Evolutionary conservation across 2,888 invertebrate genomes (phyloP).

Genomic region (Pocota personata): DNA sequence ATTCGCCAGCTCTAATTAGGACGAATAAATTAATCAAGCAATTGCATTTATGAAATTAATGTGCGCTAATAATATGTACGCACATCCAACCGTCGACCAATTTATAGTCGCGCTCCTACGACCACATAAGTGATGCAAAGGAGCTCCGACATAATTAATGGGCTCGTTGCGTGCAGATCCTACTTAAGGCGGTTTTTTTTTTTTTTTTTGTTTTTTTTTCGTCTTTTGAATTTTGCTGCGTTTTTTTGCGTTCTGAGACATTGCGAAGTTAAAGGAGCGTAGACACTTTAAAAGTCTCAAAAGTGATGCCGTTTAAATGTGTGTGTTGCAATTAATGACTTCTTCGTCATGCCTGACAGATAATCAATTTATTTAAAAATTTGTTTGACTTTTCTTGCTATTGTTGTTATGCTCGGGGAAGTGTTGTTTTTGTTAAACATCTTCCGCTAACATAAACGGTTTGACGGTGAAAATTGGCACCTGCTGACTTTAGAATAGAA

Average conservation of each 20-base stretch:
- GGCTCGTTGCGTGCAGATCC: conserved; percentile 60
- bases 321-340: conserved; percentile 60
- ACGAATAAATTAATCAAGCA: conserved; percentile 72
- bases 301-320: conserved; percentile 44
- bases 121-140: conserved; percentile 29
- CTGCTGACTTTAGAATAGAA: conserved; percentile 35
- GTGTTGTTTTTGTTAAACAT: conserved; percentile 46
- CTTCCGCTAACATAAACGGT: conserved; percentile 58
- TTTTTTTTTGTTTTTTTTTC: background rate
- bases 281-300: background rate
- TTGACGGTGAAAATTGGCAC: conserved; percentile 56
- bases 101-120: conserved; percentile 46
- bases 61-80: conserved; percentile 72
- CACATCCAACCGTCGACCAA: conserved; percentile 63
- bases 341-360: conserved; percentile 69
- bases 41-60: conserved; percentile 71
- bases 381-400: conserved; percentile 55
- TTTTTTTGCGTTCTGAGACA: conserved; percentile 22
- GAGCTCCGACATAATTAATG: conserved; percentile 42
- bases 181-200: conserved; percentile 37
- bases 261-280: conserved; percentile 15
- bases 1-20: conserved; percentile 67
- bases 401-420: conserved; percentile 27
- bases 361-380: conserved; percentile 74
- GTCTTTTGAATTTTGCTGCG: conserved; percentile 26